A percentile compares a stretch with the other conserved stretches of the same genome.
Conservation (phyloP, 2,113 vertebrate species). For the Larimichthys crocea region DNA sequence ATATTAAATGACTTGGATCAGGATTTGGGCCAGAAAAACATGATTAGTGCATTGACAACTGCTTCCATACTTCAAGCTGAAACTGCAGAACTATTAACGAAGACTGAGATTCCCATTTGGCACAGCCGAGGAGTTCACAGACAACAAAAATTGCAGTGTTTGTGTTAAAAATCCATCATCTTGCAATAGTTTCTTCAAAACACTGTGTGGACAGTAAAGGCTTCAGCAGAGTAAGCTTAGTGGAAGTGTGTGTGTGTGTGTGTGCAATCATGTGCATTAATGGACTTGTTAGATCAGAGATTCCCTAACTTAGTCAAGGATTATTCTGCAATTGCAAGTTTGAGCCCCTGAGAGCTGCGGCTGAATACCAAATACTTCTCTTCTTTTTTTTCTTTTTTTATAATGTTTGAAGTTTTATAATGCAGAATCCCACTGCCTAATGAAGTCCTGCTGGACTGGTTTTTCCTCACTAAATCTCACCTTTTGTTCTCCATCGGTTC, state of each 20-base stretch:
- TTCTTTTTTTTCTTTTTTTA: conserved; percentile 19
- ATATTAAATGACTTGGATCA: conserved; percentile 7
- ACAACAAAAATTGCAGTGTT: conserved; percentile 16
- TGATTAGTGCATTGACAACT: neutral
- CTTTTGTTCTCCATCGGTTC: conserved; percentile 54
- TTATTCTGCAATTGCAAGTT: conserved; percentile 55
- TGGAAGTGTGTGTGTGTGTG: neutral
- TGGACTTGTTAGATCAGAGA: conserved; percentile 32
- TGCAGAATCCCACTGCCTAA: conserved; percentile 42
- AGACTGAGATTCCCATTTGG: neutral
- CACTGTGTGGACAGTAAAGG: conserved; percentile 2
- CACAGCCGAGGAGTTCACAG: conserved; percentile 9
- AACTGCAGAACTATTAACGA: conserved; percentile 14
- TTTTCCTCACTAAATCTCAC: conserved; percentile 42
- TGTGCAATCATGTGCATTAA: conserved; percentile 11
- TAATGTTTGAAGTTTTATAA: conserved; percentile 48
- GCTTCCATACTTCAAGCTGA: neutral
- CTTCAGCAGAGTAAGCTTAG: neutral
- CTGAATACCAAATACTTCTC: conserved; percentile 61
- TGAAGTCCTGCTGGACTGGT: conserved; percentile 57
- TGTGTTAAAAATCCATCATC: neutral
- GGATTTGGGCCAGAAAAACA: neutral
- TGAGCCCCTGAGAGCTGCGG: conserved; percentile 29
- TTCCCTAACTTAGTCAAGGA: conserved; percentile 48
- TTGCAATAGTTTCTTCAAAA: conserved; percentile 23